Evolutionary conservation across 2,888 invertebrate species (phyloP), one percentile per base, ranked within the genome.

Genomic region (Boloria selene): DNA sequence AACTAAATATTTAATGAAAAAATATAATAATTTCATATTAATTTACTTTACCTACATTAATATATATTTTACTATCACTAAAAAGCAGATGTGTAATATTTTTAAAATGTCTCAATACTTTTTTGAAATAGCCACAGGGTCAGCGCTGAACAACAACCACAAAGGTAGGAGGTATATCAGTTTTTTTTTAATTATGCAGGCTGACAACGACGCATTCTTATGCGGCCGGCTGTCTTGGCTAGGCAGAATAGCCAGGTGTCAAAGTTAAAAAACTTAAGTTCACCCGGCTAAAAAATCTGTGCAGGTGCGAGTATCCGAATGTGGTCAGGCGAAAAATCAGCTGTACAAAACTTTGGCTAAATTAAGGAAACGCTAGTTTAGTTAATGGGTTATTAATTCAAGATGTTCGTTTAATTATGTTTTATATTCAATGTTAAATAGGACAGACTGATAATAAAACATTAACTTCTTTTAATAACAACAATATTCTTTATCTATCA

Each of bases 271-370:
- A 86, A 82, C 76, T 71, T 76, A 81, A 82, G 82, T 85, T 84
- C 80, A 78, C 80, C 81, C 78, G 80, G 76, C 82, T 86, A 88
- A 89, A 88, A 90, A 90, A 90, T 90, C 91, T 80, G 79, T 87
- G 90, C 90, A 91, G 90, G 89, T 90, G 90, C 75, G 75, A 70
- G 67, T 72, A 77, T 68, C 70, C 73, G 77, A 74, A 77, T 75
- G 78, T 83, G 84, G 84, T 84, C 85, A 85, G 83, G 84, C 87
- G 82, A 85, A 85, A 83, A 85, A 81, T 86, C 90, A 90, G 90
- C 89, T 90, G 90, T 77, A 69, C 69, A 55, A 73, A 80, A 81
- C 80, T 80, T 78, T 77, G 73, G 79, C 74, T 73, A 80, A 81
- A 84, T 84, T 82, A 80, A 72, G 75, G 73, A 76, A 74, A 70